phyloP scores from a whole-genome alignment of 2,113 vertebrate species.

The Corvus cornix region DNA sequence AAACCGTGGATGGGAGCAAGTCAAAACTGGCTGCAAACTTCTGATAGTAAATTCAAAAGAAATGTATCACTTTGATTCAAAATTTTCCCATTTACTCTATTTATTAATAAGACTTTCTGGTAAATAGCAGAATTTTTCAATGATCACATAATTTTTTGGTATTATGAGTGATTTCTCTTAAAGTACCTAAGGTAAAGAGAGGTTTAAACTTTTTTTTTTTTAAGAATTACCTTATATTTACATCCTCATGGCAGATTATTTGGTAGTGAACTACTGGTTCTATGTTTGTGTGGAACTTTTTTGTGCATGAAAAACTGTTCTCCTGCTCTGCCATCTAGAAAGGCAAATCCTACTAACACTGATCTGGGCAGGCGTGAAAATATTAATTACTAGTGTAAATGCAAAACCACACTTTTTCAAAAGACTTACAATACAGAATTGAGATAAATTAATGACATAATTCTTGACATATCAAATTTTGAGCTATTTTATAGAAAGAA shows the following conservation, averaged over 20 bases:
- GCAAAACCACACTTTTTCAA: neutral
- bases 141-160: neutral
- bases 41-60: neutral
- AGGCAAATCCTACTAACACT: neutral
- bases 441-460: neutral
- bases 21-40: neutral
- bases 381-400: neutral
- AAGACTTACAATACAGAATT: neutral
- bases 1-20: neutral
- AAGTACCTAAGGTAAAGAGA: neutral
- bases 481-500: neutral
- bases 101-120: neutral
- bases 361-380: neutral
- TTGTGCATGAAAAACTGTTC: neutral
- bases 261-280: neutral
- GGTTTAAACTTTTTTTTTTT: neutral
- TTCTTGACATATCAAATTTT: neutral
- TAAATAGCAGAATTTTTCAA: neutral
- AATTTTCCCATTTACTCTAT: neutral
- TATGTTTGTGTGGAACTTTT: neutral
- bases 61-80: neutral
- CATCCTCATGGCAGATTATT: neutral
- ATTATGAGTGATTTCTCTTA: neutral
- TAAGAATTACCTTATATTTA: neutral
- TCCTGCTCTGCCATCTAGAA: neutral